Conservation (phyloP, 2,113 vertebrate species). For the Tragelaphus scriptus region DNA sequence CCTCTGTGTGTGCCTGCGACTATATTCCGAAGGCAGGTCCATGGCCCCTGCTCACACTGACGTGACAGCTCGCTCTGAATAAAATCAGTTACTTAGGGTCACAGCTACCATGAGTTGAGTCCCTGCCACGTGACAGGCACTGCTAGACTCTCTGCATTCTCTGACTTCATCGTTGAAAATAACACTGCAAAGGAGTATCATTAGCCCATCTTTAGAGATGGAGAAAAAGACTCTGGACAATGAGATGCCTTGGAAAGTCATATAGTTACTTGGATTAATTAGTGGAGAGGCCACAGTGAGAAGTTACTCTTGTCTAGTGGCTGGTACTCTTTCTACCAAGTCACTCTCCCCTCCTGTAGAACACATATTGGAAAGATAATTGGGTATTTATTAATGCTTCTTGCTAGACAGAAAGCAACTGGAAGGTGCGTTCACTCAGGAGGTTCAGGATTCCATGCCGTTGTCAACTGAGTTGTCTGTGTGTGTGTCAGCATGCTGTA, state of each 20-base stretch:
- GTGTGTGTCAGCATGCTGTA: neutral
- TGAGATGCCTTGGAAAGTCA: neutral
- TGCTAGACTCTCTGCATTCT: neutral
- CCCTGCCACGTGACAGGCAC: neutral
- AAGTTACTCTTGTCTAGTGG: neutral
- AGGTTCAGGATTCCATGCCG: neutral
- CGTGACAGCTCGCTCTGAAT: neutral
- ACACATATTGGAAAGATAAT: neutral
- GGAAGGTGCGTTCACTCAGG: neutral
- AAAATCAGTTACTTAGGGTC: neutral
- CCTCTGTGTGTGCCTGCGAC: neutral
- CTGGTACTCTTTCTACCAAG: neutral
- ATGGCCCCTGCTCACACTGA: neutral
- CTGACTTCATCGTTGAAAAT: neutral
- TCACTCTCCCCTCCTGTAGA: neutral
- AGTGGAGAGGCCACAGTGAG: neutral
- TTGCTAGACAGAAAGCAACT: neutral
- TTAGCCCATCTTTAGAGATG: neutral
- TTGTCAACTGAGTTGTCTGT: neutral
- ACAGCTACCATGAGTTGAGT: neutral
- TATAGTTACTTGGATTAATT: neutral
- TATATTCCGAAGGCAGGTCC: neutral
- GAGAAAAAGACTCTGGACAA: neutral
- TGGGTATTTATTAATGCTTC: neutral
- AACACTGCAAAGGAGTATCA: neutral